These are phyloP conservation scores for Spea multiplicata DNA, from an alignment of 2,113 vertebrate genomes.

Conservation along the genomic window DNA sequence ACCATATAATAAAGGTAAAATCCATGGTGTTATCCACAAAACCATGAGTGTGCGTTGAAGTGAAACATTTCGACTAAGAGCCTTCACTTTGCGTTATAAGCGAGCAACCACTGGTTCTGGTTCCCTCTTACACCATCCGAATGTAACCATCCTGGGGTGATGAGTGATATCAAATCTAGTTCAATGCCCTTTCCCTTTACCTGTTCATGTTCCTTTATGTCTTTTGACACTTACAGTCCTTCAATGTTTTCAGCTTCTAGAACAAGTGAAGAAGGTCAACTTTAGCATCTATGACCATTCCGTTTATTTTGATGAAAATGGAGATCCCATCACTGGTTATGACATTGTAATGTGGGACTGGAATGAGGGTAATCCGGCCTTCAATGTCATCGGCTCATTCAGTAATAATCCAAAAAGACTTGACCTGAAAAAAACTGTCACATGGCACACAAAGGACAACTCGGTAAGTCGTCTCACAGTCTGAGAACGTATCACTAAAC, in stretches of 20 bases:
- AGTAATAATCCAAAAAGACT: constrained; percentile 54
- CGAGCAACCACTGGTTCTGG: no score
- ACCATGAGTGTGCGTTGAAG: no score
- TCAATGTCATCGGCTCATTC: constrained; percentile 65
- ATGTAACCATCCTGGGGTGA: no score
- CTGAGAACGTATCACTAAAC: no score
- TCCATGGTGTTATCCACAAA: no score
- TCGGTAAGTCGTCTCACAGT: constrained; percentile 51
- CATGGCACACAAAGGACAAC: constrained; percentile 61
- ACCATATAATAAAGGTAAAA: no score
- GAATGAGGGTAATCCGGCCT: constrained; percentile 42
- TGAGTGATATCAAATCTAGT: no score
- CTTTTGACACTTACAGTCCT: not conserved
- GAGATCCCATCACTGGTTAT: constrained; percentile 65
- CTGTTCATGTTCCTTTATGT: no score
- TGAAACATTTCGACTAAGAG: no score
- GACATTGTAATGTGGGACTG: constrained; percentile 72
- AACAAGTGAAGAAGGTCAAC: constrained; percentile 65
- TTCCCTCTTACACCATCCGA: no score
- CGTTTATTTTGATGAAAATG: constrained; percentile 67
- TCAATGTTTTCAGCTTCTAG: constrained; percentile 59
- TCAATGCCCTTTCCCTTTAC: no score
- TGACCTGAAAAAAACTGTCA: constrained; percentile 58
- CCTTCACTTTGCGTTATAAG: no score
- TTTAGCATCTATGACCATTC: constrained; percentile 67